Percentiles rank a stretch among this genome's conserved stretches.
phyloP scores from a whole-genome alignment of 1,140 invertebrate genomes.

The Drosophila bifasciata region DNA sequence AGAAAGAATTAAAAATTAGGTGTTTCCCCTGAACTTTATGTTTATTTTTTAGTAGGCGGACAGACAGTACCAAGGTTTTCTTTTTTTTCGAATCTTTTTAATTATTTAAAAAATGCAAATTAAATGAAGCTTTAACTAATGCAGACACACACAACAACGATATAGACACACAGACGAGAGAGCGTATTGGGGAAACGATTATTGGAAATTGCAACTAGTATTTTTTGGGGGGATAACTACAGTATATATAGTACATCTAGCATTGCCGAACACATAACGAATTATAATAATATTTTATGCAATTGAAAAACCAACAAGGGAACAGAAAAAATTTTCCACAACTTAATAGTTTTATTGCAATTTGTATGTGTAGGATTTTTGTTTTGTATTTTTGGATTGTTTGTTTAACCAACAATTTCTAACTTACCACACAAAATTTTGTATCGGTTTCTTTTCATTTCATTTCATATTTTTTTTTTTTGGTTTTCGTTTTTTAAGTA shows the following conservation, averaged over 20 bases:
- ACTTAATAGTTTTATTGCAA: constrained; percentile 54
- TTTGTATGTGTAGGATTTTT: constrained; percentile 39
- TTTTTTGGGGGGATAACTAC: constrained; percentile 27
- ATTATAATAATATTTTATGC: constrained; percentile 44
- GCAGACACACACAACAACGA: constrained; percentile 26
- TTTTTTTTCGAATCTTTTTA: too few species aligned
- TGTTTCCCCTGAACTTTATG: too few species aligned
- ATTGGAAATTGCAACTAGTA: constrained; percentile 51
- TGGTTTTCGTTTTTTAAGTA: constrained; percentile 67
- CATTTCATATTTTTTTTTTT: constrained; percentile 52
- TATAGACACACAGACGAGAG: constrained; percentile 43
- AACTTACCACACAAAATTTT: constrained; percentile 84
- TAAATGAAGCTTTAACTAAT: constrained; percentile 19
- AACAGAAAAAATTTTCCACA: constrained; percentile 36
- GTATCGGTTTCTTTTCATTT: constrained; percentile 54
- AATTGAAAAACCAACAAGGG: constrained; percentile 73
- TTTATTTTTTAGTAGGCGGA: too few species aligned
- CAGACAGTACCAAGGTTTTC: too few species aligned
- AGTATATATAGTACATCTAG: constrained; percentile 53
- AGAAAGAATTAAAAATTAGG: too few species aligned
- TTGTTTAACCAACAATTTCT: constrained; percentile 78
- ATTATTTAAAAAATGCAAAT: constrained; percentile 31
- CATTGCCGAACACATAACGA: constrained; percentile 61
- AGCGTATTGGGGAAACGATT: constrained; percentile 41
- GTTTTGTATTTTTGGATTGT: constrained; percentile 43